phyloP scores from a whole-genome alignment of 2,113 vertebrate genomes.

The Marcusenius ussheri region DNA sequence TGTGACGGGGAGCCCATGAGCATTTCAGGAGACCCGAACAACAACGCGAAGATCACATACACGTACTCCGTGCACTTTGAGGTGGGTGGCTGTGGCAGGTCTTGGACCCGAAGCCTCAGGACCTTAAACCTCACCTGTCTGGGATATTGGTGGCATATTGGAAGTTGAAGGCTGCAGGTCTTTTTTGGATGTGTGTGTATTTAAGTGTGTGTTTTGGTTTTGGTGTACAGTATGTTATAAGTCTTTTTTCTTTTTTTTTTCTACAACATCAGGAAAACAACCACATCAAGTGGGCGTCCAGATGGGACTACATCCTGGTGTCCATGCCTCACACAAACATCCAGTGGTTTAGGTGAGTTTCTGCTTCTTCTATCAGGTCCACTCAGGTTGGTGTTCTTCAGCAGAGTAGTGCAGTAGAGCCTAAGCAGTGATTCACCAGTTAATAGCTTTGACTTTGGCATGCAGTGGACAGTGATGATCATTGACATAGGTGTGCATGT shows the following conservation, averaged over 20 bases:
- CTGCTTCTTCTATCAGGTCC: not conserved
- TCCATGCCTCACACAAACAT: conserved; percentile 98
- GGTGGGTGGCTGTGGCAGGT: conserved; percentile 51
- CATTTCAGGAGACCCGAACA: conserved; percentile 67
- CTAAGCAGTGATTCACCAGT: not conserved
- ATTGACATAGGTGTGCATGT: not conserved
- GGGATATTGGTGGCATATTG: not conserved
- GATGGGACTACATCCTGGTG: conserved; percentile 98
- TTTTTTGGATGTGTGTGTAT: not conserved
- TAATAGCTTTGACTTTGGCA: not conserved
- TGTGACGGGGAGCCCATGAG: conserved; percentile 82
- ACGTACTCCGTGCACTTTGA: conserved; percentile 81
- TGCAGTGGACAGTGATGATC: not conserved
- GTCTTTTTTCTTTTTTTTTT: not conserved
- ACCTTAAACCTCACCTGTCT: not conserved
- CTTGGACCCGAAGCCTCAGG: not conserved
- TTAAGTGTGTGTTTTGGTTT: not conserved
- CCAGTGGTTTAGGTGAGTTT: conserved; percentile 90
- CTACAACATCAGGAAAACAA: conserved; percentile 66
- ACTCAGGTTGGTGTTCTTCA: not conserved
- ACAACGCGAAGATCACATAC: conserved; percentile 71
- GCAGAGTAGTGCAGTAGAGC: not conserved
- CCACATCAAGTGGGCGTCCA: conserved; percentile 86
- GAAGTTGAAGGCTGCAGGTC: not conserved
- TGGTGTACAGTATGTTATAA: not conserved